phyloP scores from a whole-genome alignment of 1,140 invertebrate genomes.

The Drosophila rufa region DNA sequence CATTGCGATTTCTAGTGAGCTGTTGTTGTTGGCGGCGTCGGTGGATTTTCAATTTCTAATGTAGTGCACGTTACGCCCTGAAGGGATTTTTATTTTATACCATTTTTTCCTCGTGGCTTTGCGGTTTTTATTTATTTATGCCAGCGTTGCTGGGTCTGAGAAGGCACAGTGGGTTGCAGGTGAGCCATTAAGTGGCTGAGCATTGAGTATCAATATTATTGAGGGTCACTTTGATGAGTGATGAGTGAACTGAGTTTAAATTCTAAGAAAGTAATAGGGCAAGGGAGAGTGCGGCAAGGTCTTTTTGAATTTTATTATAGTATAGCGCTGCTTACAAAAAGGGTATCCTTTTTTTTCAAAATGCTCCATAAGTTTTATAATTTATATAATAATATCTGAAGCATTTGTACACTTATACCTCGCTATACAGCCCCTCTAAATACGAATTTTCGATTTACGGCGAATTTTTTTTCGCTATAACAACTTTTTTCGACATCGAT shows the following conservation, averaged over 20 bases:
- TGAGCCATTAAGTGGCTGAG: neutral
- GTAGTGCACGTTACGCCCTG: conserved; percentile 82
- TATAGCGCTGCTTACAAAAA: too few species aligned
- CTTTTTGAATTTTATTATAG: too few species aligned
- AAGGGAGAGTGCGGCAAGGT: too few species aligned
- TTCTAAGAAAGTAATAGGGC: neutral
- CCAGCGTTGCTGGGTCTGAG: conserved; percentile 33
- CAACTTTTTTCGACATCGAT: too few species aligned
- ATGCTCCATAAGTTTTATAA: too few species aligned
- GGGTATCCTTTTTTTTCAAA: too few species aligned
- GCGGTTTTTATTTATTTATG: conserved; percentile 75
- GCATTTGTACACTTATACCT: too few species aligned
- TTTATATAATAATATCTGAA: too few species aligned
- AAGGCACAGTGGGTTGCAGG: conserved; percentile 41
- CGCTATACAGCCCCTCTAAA: too few species aligned
- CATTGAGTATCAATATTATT: neutral
- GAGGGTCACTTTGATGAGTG: too few species aligned
- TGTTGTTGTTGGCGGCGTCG: conserved; percentile 57
- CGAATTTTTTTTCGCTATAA: too few species aligned
- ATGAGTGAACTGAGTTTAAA: neutral
- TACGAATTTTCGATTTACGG: too few species aligned
- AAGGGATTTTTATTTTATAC: conserved; percentile 80
- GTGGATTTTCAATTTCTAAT: conserved; percentile 84
- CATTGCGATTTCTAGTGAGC: conserved; percentile 35
- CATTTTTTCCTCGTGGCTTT: conserved; percentile 54